Percentiles rank a stretch among this genome's conserved stretches.
Conservation (phyloP, 2,113 vertebrate species). For the Nannospalax galili region DNA sequence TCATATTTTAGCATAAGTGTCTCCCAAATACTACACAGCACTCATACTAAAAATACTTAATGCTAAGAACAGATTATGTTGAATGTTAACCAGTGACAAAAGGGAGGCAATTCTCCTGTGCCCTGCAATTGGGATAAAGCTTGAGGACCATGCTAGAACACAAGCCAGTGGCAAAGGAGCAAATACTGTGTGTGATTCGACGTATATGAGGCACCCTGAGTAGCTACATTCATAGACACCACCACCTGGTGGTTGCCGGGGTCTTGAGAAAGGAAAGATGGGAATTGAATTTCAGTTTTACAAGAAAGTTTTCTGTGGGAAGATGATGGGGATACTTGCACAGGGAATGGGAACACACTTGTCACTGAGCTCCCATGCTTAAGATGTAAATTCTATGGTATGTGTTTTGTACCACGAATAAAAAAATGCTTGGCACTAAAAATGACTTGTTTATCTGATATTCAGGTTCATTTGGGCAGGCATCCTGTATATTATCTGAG, state of each 20-base stretch:
- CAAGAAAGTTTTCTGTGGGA: too few relatives aligned
- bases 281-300: not conserved
- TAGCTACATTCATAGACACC: too few relatives aligned
- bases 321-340: not conserved
- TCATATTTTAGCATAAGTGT: not conserved
- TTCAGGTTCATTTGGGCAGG: not conserved
- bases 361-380: not conserved
- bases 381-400: not conserved
- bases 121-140: too few relatives aligned
- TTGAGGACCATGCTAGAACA: not conserved
- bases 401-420: not conserved
- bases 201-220: not conserved
- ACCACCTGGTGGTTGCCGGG: not conserved
- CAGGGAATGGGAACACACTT: too few relatives aligned
- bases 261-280: not conserved
- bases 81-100: not conserved
- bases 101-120: not conserved
- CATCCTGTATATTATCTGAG: not conserved
- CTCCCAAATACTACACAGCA: not conserved
- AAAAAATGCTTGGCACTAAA: not conserved
- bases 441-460: not conserved
- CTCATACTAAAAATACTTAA: not conserved
- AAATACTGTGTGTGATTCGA: not conserved
- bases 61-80: not conserved
- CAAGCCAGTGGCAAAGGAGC: not conserved